Conservation (phyloP, 2,797 vertebrate genomes). For the Phataginus tricuspis region DNA sequence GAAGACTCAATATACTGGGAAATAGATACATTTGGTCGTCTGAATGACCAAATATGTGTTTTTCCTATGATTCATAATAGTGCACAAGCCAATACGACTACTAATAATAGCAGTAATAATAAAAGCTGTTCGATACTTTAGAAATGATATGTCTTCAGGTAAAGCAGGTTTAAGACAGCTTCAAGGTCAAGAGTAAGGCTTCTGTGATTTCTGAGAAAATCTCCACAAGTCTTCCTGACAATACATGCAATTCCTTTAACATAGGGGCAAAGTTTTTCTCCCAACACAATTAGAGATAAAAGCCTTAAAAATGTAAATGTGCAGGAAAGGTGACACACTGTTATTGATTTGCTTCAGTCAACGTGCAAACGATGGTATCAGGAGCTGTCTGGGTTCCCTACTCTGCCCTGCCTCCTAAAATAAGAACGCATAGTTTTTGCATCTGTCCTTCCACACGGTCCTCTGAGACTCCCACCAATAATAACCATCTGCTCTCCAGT, state of each 20-base stretch:
- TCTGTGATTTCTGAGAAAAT: conserved; percentile 20
- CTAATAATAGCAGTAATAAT: not conserved
- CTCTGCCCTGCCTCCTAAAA: not conserved
- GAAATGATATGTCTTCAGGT: not conserved
- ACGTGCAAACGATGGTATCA: not conserved
- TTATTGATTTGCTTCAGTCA: conserved; percentile 6
- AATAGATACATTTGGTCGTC: too few species aligned
- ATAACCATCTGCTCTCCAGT: not conserved
- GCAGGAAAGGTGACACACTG: not conserved
- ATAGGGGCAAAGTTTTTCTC: not conserved
- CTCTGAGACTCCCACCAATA: not conserved
- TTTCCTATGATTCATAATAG: too few species aligned
- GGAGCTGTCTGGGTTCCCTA: not conserved
- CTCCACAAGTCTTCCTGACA: not conserved
- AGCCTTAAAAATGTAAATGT: conserved; percentile 8
- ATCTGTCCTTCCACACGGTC: not conserved
- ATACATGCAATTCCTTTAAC: not conserved
- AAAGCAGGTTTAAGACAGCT: not conserved
- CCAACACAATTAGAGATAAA: conserved; percentile 22
- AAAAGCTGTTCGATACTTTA: not conserved
- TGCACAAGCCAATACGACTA: not conserved
- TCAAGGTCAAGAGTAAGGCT: conserved; percentile 25
- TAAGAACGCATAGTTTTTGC: not conserved
- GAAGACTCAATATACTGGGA: too few species aligned
- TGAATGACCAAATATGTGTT: too few species aligned